Evolutionary conservation across 2,888 invertebrate genomes (phyloP).

Genomic region (Aspidiotus destructor): DNA sequence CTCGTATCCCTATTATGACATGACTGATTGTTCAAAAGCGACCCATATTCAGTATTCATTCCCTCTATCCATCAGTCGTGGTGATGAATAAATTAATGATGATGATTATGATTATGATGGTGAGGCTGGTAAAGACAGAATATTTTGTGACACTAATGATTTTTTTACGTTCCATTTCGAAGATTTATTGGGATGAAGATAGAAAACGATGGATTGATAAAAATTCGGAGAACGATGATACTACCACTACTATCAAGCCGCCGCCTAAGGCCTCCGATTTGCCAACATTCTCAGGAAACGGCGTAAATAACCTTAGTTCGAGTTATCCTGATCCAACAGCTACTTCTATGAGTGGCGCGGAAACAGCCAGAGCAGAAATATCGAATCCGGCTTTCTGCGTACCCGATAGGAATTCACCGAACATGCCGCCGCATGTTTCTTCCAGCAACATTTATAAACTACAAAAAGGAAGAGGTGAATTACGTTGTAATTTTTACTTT

Average conservation of each 20-base stretch:
- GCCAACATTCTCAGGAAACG: conserved; percentile 27
- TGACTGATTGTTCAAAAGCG: too few relatives aligned
- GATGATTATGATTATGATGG: too few relatives aligned
- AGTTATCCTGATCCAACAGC: too few relatives aligned
- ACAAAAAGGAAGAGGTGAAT: not conserved
- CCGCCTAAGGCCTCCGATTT: conserved; percentile 59
- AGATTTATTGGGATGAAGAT: conserved; percentile 91
- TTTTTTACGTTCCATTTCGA: conserved; percentile 35
- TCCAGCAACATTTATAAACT: conserved; percentile 63
- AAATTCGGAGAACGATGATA: conserved; percentile 58
- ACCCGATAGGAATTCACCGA: conserved; percentile 16
- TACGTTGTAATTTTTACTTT: not conserved
- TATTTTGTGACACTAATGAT: not conserved
- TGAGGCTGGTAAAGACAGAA: too few relatives aligned
- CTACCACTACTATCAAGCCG: conserved; percentile 49
- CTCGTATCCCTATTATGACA: too few relatives aligned
- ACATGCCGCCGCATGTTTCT: conserved; percentile 13
- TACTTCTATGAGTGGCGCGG: too few relatives aligned
- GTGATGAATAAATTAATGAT: not conserved
- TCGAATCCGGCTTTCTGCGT: conserved; percentile 5
- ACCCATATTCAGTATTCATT: not conserved
- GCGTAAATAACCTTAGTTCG: not conserved
- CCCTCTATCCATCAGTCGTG: not conserved
- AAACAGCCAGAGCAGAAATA: too few relatives aligned
- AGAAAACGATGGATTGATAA: conserved; percentile 77